Evolutionary conservation across 2,797 vertebrate species (phyloP).

Genomic region (Chromis chromis): DNA sequence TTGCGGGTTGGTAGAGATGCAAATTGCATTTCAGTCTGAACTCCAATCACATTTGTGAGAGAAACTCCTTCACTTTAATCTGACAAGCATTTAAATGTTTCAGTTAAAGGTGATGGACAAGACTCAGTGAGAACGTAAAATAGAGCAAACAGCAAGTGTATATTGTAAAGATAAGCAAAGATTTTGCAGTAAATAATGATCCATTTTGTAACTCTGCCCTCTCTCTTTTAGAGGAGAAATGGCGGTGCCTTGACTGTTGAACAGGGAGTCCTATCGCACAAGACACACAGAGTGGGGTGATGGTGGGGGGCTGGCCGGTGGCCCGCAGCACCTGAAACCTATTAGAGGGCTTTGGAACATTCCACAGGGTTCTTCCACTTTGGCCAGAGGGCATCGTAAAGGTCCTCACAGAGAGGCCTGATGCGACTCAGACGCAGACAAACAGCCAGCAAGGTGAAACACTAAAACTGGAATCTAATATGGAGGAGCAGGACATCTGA

Average conservation of each 20-base stretch:
- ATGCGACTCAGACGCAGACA: constrained; percentile 64
- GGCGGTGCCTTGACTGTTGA: constrained; percentile 65
- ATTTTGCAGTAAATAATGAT: constrained; percentile 36
- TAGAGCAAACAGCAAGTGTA: not conserved
- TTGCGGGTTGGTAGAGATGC: constrained; percentile 46
- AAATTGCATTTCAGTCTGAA: constrained; percentile 41
- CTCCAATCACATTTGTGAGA: constrained; percentile 26
- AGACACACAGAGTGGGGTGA: constrained; percentile 67
- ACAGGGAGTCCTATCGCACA: constrained; percentile 72
- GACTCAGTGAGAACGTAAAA: not conserved
- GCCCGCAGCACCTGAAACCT: constrained; percentile 87
- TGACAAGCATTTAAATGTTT: not conserved
- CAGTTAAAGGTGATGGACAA: not conserved
- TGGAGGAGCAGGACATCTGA: constrained; percentile 23
- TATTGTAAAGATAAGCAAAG: constrained; percentile 5
- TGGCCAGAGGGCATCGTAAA: constrained; percentile 87
- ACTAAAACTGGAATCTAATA: constrained; percentile 57
- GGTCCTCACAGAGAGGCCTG: constrained; percentile 78
- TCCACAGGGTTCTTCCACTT: constrained; percentile 85
- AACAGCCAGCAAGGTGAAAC: constrained; percentile 78
- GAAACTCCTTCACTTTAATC: constrained; percentile 12
- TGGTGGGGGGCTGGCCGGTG: constrained; percentile 78
- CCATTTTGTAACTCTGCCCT: constrained; percentile 53
- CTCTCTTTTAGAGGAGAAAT: constrained; percentile 71
- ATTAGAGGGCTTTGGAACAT: constrained; percentile 88